These are phyloP conservation scores for Sinopyrophorus schimmeli DNA, from an alignment of 2,888 invertebrate genomes.

Conservation along the genomic window DNA sequence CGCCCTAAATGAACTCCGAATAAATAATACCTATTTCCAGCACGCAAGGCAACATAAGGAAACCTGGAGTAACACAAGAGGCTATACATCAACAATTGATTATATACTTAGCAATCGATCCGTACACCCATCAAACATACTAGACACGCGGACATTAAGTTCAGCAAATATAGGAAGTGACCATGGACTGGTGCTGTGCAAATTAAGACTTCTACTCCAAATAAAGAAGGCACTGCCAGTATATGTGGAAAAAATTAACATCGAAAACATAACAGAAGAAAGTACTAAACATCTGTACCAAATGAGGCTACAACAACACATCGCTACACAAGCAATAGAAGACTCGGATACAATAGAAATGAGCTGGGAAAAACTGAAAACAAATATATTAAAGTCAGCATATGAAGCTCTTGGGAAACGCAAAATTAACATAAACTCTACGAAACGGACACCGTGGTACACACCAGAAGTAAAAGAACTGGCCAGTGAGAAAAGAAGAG, in stretches of 20 bases:
- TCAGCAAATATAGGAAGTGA: constrained; percentile 3
- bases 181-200: constrained; percentile 1
- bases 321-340: constrained; percentile 1
- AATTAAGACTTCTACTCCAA: neutral
- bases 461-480: constrained; percentile 1
- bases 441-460: constrained; percentile 1
- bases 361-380: neutral
- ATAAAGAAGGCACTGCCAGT: neutral
- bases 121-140: constrained; percentile 1
- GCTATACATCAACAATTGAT: constrained; percentile 1
- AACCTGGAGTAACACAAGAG: constrained; percentile 2
- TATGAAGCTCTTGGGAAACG: neutral
- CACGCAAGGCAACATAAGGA: neutral
- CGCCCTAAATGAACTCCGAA: constrained; percentile 1
- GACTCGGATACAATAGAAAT: constrained; percentile 1
- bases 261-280: neutral
- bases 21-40: too few species aligned
- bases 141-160: neutral
- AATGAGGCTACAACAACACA: neutral
- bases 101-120: constrained; percentile 1
- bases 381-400: neutral
- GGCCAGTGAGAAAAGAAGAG: constrained; percentile 2
- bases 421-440: constrained; percentile 1
- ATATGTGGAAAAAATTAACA: neutral
- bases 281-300: constrained; percentile 2